Percentiles rank a stretch among this genome's conserved stretches.
Conservation (phyloP, 2,113 vertebrate species). For the Ibidorhyncha struthersii region DNA sequence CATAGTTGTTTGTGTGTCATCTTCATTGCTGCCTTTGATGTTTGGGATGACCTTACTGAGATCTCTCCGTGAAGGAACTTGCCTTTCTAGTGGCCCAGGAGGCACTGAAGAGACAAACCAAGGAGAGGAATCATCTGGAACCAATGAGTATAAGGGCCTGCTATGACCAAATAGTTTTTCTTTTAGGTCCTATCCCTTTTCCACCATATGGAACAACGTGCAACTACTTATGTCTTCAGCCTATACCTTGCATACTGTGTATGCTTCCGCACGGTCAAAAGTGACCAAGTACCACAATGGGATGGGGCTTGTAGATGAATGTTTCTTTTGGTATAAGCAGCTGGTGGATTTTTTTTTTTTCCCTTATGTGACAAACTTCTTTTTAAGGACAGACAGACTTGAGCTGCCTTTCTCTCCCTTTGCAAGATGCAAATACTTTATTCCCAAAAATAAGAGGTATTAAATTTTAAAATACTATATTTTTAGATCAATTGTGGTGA, state of each 20-base stretch:
- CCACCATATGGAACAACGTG: fast-evolving
- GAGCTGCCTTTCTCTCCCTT: neutral
- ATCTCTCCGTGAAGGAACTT: neutral
- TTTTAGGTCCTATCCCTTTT: neutral
- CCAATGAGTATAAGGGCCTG: neutral
- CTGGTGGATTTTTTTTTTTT: neutral
- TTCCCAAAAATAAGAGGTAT: neutral
- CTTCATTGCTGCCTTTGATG: constrained; percentile 3
- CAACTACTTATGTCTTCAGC: neutral
- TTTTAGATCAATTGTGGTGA: neutral
- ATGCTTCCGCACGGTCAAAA: neutral
- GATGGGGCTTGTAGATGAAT: neutral
- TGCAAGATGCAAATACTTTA: neutral
- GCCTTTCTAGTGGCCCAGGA: neutral
- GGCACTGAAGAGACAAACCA: neutral
- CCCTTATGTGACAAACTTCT: neutral
- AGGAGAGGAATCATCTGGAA: neutral
- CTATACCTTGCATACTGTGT: neutral
- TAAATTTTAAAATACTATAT: neutral
- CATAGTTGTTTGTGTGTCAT: neutral
- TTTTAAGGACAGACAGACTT: neutral
- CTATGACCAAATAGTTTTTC: neutral
- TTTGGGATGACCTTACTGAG: neutral
- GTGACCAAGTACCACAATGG: neutral
- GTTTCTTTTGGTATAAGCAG: neutral